Evolutionary conservation across 2,888 invertebrate species (phyloP).

Genomic region (Galeopsomyia nigrocyanea): DNA sequence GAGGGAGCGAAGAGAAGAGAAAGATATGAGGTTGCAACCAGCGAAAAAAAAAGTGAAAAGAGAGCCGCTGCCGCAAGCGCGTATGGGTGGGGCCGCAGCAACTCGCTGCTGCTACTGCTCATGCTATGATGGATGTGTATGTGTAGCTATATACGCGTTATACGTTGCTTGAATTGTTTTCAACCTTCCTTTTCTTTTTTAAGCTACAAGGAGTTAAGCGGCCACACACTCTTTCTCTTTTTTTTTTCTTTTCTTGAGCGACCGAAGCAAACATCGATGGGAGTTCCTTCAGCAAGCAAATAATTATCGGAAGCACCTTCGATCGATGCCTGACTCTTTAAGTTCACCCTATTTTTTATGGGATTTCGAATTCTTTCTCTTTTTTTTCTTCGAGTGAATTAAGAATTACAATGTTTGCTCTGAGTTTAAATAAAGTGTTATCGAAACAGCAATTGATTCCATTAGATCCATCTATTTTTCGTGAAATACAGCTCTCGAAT

Average conservation of each 20-base stretch:
- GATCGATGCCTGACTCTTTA: slow-evolving; percentile 28
- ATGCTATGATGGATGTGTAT: slow-evolving; percentile 55
- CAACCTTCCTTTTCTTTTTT: slow-evolving; percentile 12
- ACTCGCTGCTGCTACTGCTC: too few species aligned
- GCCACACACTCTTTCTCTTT: not conserved
- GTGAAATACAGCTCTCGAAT: not conserved
- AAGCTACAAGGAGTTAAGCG: too few species aligned
- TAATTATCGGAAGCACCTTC: slow-evolving; percentile 45
- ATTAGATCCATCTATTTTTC: not conserved
- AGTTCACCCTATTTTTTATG: not conserved
- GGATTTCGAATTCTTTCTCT: too few species aligned
- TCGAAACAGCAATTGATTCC: too few species aligned
- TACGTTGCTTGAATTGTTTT: slow-evolving; percentile 51
- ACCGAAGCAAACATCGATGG: slow-evolving; percentile 19
- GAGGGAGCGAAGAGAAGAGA: not conserved
- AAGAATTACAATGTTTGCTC: too few species aligned
- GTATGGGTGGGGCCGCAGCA: slow-evolving; percentile 37
- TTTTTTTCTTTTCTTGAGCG: not conserved
- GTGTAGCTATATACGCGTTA: slow-evolving; percentile 43
- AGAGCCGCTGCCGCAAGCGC: not conserved
- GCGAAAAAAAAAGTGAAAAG: slow-evolving; percentile 11
- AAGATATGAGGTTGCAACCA: not conserved
- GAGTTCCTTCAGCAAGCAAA: slow-evolving; percentile 42
- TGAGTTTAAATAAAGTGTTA: too few species aligned
- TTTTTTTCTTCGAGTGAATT: too few species aligned